phyloP scores from a whole-genome alignment of 1,140 invertebrate species.

The Dendrolimus kikuchii region DNA sequence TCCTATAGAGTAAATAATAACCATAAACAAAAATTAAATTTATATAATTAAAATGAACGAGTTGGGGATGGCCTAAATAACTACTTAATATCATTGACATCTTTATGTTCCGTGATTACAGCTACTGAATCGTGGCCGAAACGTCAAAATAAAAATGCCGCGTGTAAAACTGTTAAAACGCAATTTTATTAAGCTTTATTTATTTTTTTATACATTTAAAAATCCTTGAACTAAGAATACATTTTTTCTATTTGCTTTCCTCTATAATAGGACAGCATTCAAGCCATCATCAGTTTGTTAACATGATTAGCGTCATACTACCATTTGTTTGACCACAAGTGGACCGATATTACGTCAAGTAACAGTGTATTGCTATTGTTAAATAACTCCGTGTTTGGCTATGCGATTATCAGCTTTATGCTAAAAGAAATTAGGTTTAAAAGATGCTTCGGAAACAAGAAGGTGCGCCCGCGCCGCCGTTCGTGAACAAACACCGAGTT shows the following conservation, averaged over 20 bases:
- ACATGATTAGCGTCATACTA: constrained; percentile 18
- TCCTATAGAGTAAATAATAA: too few relatives aligned
- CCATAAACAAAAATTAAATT: too few relatives aligned
- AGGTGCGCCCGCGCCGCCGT: constrained; percentile 20
- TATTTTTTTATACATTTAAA: background rate
- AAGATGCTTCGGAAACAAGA: constrained; percentile 16
- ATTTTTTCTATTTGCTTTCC: too few relatives aligned
- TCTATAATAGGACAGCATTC: too few relatives aligned
- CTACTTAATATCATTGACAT: too few relatives aligned
- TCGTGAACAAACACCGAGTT: constrained; percentile 32
- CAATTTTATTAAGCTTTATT: too few relatives aligned
- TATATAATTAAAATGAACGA: too few relatives aligned
- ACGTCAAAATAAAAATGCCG: too few relatives aligned
- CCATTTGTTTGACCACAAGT: constrained; percentile 15
- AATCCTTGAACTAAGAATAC: constrained; percentile 1
- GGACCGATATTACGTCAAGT: constrained; percentile 21
- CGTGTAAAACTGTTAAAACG: too few relatives aligned
- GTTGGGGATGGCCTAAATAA: too few relatives aligned
- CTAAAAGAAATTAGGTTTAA: constrained; percentile 9
- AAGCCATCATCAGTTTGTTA: constrained; percentile 14
- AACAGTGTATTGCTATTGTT: constrained; percentile 9
- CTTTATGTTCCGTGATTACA: too few relatives aligned
- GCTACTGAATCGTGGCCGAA: too few relatives aligned
- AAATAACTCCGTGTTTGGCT: background rate
- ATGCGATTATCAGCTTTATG: constrained; percentile 8